phyloP scores from a whole-genome alignment of 1,140 invertebrate species.

The Thereuonema tuberculata region DNA sequence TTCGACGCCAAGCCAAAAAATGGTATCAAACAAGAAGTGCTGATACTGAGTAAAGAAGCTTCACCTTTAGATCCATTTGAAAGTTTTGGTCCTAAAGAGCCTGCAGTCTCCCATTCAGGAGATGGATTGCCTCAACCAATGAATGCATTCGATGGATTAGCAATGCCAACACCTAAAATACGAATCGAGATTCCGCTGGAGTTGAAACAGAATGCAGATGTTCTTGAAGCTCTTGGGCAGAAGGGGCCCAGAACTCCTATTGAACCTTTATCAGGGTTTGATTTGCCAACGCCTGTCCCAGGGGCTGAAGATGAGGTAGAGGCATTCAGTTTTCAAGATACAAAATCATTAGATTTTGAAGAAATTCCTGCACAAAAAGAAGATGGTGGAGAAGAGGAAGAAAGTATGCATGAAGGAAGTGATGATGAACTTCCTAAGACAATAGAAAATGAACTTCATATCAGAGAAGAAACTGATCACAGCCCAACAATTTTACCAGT shows the following conservation, averaged over 20 bases:
- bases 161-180: background rate
- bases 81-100: too few species aligned
- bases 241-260: slow-evolving; percentile 1
- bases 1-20: too few species aligned
- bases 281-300: background rate
- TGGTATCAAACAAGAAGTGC: too few species aligned
- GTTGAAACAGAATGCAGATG: slow-evolving; percentile 7
- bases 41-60: too few species aligned
- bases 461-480: background rate
- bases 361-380: background rate
- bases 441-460: too few species aligned
- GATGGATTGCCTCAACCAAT: background rate
- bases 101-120: too few species aligned
- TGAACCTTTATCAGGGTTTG: background rate
- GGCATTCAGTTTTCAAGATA: background rate
- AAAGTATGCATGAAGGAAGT: background rate
- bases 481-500: background rate
- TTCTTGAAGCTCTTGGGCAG: slow-evolving; percentile 3
- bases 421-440: background rate
- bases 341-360: background rate
- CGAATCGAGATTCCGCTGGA: slow-evolving; percentile 1
- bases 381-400: background rate
- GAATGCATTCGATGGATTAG: slow-evolving; percentile 3
- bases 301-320: background rate
- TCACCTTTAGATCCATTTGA: too few species aligned